Conservation (phyloP, 2,888 invertebrate genomes). For the Rambutsinella grinnellia region DNA sequence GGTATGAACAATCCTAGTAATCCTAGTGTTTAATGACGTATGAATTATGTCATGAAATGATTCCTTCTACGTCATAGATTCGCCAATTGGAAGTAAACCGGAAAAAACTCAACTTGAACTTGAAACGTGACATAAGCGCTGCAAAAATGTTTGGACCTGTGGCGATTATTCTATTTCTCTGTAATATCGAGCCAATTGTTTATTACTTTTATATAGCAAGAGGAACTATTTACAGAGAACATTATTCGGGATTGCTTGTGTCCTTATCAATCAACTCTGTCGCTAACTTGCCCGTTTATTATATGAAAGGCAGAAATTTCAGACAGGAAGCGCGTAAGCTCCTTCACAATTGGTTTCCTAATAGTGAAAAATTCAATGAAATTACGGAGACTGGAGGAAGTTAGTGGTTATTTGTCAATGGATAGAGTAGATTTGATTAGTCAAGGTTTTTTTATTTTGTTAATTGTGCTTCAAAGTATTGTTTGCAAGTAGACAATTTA, state of each 20-base stretch:
- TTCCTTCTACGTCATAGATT: constrained; percentile 1
- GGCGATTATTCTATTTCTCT: not conserved
- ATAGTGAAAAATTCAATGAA: too few species aligned
- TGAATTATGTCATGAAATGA: too few species aligned
- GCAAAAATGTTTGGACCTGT: constrained; percentile 23
- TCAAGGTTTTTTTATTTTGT: too few species aligned
- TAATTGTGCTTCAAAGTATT: too few species aligned
- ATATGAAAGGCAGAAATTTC: not conserved
- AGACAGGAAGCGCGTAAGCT: not conserved
- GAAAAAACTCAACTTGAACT: not conserved
- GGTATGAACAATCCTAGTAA: too few species aligned
- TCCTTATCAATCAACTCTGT: constrained; percentile 3
- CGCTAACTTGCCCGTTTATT: constrained; percentile 21
- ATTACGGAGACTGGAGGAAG: too few species aligned
- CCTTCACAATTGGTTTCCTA: too few species aligned
- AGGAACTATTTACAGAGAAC: not conserved
- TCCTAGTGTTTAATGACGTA: too few species aligned
- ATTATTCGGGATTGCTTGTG: not conserved
- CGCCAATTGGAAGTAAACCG: not conserved
- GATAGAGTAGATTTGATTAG: too few species aligned
- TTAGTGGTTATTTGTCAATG: too few species aligned
- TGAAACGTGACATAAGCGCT: not conserved
- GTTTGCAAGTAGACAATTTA: too few species aligned
- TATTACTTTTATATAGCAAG: not conserved
- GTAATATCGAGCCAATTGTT: not conserved